phyloP scores from a whole-genome alignment of 2,113 vertebrate species.

The Sinocyclocheilus anophthalmus region DNA sequence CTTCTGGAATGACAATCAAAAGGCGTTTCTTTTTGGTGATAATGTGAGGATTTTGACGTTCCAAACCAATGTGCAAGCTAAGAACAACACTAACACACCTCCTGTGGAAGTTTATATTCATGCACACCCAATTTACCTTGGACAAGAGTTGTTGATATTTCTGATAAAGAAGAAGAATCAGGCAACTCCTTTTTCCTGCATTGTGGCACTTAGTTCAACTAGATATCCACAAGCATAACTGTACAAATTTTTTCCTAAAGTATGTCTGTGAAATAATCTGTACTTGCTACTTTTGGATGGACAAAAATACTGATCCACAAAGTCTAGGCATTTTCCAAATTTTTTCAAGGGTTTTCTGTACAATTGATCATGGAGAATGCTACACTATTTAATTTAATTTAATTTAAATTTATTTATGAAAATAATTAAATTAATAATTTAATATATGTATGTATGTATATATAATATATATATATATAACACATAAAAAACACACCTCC shows the following conservation, averaged over 20 bases:
- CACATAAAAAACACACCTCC: no score
- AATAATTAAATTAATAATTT: no score
- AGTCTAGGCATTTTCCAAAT: no score
- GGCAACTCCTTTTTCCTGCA: constrained; percentile 35
- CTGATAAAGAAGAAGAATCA: background rate
- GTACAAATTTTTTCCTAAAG: background rate
- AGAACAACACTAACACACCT: constrained; percentile 26
- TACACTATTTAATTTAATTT: no score
- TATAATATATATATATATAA: no score
- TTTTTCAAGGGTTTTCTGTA: no score
- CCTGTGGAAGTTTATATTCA: constrained; percentile 50
- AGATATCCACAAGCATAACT: background rate
- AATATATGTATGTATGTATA: no score
- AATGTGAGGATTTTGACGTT: constrained; percentile 27
- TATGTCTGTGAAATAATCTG: no score
- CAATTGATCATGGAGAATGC: no score
- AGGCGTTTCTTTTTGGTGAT: constrained; percentile 34
- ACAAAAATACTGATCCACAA: no score
- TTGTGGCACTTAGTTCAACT: background rate
- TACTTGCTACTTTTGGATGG: no score
- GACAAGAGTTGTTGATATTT: constrained; percentile 40
- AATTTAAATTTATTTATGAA: no score
- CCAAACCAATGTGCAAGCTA: background rate
- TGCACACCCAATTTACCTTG: constrained; percentile 54
- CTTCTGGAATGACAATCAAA: background rate